Conservation (phyloP, 2,113 vertebrate genomes). For the Ptilorrhoa leucosticta region DNA sequence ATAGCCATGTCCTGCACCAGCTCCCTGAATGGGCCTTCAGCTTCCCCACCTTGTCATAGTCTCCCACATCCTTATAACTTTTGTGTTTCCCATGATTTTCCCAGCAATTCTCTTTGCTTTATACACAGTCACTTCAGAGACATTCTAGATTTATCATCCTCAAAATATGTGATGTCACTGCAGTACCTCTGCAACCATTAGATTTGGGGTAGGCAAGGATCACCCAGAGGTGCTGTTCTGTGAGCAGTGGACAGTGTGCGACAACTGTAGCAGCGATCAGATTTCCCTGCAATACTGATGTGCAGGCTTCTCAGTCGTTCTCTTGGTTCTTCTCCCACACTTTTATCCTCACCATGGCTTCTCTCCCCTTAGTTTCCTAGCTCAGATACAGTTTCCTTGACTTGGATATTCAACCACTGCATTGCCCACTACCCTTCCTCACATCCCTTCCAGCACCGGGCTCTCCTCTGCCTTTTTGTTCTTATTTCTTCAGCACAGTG, state of each 20-base stretch:
- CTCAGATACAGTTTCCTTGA: neutral
- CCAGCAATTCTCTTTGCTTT: neutral
- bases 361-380: neutral
- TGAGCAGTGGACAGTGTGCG: neutral
- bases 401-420: neutral
- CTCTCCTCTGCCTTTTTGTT: neutral
- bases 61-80: neutral
- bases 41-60: neutral
- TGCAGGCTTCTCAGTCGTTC: neutral
- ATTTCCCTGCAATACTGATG: neutral
- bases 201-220: neutral
- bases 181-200: neutral
- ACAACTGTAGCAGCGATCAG: neutral
- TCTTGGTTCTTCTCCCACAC: neutral
- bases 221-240: neutral
- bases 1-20: accelerated
- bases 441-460: neutral
- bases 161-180: neutral
- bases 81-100: neutral
- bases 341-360: neutral
- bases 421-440: neutral
- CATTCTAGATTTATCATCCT: neutral
- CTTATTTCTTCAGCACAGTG: neutral
- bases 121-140: neutral
- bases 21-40: neutral